Base-by-base conservation (phyloP, 2,113 vertebrate genomes). In the Amphiprion ocellaris region DNA sequence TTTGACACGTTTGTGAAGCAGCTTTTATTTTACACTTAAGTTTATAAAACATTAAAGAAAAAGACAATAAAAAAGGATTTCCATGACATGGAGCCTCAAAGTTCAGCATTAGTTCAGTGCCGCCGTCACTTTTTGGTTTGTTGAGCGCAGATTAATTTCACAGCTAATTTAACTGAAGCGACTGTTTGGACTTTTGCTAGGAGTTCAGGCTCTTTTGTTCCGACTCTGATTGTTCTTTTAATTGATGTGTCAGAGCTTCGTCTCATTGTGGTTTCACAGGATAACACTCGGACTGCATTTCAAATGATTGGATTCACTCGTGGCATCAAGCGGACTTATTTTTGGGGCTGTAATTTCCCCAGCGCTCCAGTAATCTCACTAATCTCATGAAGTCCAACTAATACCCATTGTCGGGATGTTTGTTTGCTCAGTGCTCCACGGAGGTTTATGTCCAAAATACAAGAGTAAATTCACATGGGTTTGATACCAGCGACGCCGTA, bases 361-460 rank as follows among this genome's bases (percentile, higher is more conserved):
- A 33, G 33, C 26, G 9, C 11, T n/a, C 5, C n/a, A 30, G 24
- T 82, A 77, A 81, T 80, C 69, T 23, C 64, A 55, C 59, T 73
- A 78, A 77, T 81, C 21, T 77, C 53, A 54, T 49, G 47, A 21
- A 72, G 41, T 65, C 52, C 63, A 24, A 74, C 33, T 77, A 69
- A 83, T 79, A 53, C 53, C 55, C 50, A 46, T 39, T 71, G 63
- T 69, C 10, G 58, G 56, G 30, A 55, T 56, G 17, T 52, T 63
- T 77, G 37, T 59, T 53, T 66, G 66, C 19, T 71, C 54, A 10
- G 5, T n/a, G 1, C 17, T 50, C 16, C 17, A n/a, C 7, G 8
- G 17, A 50, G 41, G 33, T 10, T 37, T 30, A 30, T 30, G 30
- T 30, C 2, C 33, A 37, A 10, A 37, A 37, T 8, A 7, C 4